phyloP scores from a whole-genome alignment of 2,797 vertebrate species.

The Microtus obscurus region DNA sequence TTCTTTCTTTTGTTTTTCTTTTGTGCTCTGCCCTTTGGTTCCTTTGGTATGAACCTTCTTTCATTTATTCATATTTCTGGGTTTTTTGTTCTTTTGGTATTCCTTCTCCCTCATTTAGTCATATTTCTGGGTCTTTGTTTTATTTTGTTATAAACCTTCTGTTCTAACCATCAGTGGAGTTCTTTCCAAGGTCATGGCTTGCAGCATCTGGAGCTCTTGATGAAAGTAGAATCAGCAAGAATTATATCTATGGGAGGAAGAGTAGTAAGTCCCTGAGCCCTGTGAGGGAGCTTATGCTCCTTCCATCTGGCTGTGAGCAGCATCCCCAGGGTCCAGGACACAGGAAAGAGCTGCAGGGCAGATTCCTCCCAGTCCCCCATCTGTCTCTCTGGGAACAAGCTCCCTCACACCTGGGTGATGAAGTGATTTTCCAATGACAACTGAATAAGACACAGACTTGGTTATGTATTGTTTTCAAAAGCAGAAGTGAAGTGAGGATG shows the following conservation, averaged over 20 bases:
- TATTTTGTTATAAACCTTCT: neutral
- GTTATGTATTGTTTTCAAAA: constrained; percentile 74
- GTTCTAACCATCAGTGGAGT: neutral
- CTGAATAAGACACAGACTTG: constrained; percentile 77
- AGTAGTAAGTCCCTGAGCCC: constrained; percentile 62
- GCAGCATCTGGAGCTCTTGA: constrained; percentile 62
- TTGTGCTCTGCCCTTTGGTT: neutral
- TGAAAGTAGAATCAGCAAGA: constrained; percentile 25
- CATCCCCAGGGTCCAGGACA: constrained; percentile 51
- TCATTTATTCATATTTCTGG: neutral
- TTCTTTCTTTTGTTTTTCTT: too few species aligned
- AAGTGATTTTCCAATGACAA: constrained; percentile 79
- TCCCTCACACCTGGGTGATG: constrained; percentile 82
- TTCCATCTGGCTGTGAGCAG: constrained; percentile 44
- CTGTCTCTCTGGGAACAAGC: constrained; percentile 61
- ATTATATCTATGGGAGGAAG: constrained; percentile 53
- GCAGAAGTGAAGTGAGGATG: neutral
- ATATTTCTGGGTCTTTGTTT: neutral
- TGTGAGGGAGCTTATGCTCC: constrained; percentile 34
- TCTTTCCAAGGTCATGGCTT: constrained; percentile 63
- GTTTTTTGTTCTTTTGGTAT: neutral
- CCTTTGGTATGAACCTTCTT: too few species aligned
- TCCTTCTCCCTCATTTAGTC: neutral
- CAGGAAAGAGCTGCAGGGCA: constrained; percentile 63
- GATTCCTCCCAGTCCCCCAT: constrained; percentile 67